phyloP scores from a whole-genome alignment of 2,113 vertebrate species.

The Girardinichthys multiradiatus region DNA sequence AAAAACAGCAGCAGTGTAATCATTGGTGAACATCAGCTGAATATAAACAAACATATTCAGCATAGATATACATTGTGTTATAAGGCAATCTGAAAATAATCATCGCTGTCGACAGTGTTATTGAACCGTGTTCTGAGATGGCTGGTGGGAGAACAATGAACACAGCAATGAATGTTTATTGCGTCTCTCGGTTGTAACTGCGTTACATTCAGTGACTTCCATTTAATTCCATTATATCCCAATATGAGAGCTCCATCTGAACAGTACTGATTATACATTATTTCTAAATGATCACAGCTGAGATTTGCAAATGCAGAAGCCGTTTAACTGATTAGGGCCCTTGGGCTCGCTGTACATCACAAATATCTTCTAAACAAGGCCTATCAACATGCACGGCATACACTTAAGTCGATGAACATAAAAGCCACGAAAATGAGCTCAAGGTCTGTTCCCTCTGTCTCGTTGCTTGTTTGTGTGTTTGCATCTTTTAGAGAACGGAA shows the following conservation, averaged over 20 bases:
- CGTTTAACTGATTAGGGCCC: conserved; percentile 69
- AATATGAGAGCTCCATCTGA: conserved; percentile 54
- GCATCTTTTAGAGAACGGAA: conserved; percentile 2
- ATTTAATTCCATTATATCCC: conserved; percentile 57
- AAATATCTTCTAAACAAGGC: conserved; percentile 51
- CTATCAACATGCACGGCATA: conserved; percentile 52
- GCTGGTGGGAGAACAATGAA: conserved; percentile 34
- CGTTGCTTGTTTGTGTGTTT: conserved; percentile 28
- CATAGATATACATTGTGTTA: conserved; percentile 21
- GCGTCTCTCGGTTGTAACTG: conserved; percentile 11
- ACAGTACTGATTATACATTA: conserved; percentile 58
- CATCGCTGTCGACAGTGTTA: conserved; percentile 9
- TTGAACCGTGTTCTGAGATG: conserved; percentile 33
- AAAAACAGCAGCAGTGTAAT: conserved; percentile 33
- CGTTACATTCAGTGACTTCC: conserved; percentile 44
- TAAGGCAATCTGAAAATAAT: conserved; percentile 50
- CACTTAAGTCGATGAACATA: conserved; percentile 56
- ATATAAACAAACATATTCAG: conserved; percentile 31
- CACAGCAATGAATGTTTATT: conserved; percentile 9
- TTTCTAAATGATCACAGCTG: conserved; percentile 70
- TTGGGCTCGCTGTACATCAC: conserved; percentile 63
- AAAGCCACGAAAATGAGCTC: conserved; percentile 52
- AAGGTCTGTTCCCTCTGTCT: conserved; percentile 38
- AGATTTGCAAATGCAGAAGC: conserved; percentile 67
- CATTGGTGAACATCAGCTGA: conserved; percentile 23